These are phyloP conservation scores for Morelia viridis DNA, from an alignment of 2,797 vertebrate species.

Conservation along the genomic window DNA sequence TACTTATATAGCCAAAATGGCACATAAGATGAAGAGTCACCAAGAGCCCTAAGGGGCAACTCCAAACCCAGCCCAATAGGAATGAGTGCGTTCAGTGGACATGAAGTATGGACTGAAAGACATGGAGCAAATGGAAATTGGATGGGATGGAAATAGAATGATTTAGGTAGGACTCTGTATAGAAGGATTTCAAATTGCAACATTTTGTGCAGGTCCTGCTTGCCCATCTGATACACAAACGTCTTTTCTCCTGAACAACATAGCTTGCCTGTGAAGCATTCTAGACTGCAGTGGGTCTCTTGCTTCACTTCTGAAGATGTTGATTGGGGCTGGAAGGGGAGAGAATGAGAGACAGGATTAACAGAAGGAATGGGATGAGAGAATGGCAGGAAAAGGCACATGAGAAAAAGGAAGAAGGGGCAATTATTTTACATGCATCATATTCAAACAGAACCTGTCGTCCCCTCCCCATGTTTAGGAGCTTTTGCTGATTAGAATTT, in stretches of 20 bases:
- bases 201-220: background rate
- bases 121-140: background rate
- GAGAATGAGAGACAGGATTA: background rate
- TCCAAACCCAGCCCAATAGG: background rate
- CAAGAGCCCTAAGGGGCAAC: background rate
- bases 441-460: conserved; percentile 21
- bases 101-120: background rate
- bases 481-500: conserved; percentile 67
- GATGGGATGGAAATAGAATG: background rate
- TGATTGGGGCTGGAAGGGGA: background rate
- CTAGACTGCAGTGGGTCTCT: background rate
- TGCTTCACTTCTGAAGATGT: background rate
- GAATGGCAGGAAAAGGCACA: conserved; percentile 10
- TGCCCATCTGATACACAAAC: background rate
- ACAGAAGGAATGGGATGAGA: conserved; percentile 6
- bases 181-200: background rate
- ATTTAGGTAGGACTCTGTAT: background rate
- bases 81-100: background rate
- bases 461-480: conserved; percentile 48
- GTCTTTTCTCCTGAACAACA: background rate
- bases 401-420: conserved; percentile 24
- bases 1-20: background rate
- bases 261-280: background rate
- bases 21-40: background rate
- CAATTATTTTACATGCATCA: background rate